Conservation (phyloP, 2,797 vertebrate species). For the Ficedula albicollis region DNA sequence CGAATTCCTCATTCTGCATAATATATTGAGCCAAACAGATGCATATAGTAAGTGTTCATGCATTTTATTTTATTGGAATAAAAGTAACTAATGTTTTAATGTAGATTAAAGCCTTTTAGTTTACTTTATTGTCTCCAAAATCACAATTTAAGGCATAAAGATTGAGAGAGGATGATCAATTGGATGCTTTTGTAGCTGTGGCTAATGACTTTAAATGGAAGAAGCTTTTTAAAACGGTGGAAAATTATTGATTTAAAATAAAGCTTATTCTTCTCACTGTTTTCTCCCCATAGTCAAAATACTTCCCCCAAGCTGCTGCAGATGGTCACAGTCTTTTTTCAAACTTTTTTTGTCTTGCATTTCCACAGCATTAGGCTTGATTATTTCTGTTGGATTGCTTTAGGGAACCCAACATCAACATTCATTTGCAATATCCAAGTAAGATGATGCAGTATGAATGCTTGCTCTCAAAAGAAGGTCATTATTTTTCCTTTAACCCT, state of each 20-base stretch:
- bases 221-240: slow-evolving; percentile 4
- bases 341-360: slow-evolving; percentile 27
- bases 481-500: slow-evolving; percentile 23
- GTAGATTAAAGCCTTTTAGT: neutral
- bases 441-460: slow-evolving; percentile 2
- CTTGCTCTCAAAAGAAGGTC: neutral
- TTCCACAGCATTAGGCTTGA: slow-evolving; percentile 39
- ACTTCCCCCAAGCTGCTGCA: slow-evolving; percentile 19
- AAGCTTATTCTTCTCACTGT: neutral
- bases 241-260: slow-evolving; percentile 18
- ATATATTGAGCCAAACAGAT: neutral
- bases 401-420: slow-evolving; percentile 30
- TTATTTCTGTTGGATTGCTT: slow-evolving; percentile 47
- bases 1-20: neutral
- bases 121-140: slow-evolving; percentile 14
- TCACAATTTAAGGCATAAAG: neutral
- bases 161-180: neutral
- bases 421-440: slow-evolving; percentile 1
- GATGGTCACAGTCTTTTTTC: slow-evolving; percentile 34
- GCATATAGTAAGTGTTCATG: neutral
- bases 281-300: neutral
- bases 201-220: slow-evolving; percentile 30
- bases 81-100: neutral
- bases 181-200: neutral
- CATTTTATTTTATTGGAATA: slow-evolving; percentile 1